A percentile compares a stretch with the other conserved stretches of the same genome.
phyloP scores from a whole-genome alignment of 2,797 vertebrate species.

The Spondyliosoma cantharus region DNA sequence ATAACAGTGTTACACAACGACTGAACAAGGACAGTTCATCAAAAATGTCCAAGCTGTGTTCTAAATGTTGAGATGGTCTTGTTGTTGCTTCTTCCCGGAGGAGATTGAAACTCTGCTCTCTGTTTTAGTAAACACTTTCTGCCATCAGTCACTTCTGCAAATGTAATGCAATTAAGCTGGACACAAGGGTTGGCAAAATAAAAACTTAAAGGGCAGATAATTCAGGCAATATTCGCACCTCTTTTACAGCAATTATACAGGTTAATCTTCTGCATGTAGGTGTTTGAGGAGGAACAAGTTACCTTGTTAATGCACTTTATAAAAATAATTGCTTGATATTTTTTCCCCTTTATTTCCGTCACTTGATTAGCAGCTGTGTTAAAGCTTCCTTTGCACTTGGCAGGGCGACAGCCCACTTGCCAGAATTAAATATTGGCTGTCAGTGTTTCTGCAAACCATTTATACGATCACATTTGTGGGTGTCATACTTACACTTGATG shows the following conservation, averaged over 20 bases:
- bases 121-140: not conserved
- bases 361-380: not conserved
- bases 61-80: conserved; percentile 14
- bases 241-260: not conserved
- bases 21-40: conserved; percentile 25
- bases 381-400: not conserved
- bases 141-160: conserved; percentile 16
- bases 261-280: not conserved
- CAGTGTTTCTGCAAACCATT: no score
- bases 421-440: no score
- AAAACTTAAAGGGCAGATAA: not conserved
- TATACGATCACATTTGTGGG: no score
- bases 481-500: no score
- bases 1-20: conserved; percentile 17
- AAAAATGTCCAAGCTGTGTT: conserved; percentile 9
- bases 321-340: not conserved
- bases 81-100: not conserved
- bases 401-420: not conserved
- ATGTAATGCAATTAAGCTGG: conserved; percentile 25
- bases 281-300: conserved; percentile 4
- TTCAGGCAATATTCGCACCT: not conserved
- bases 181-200: not conserved
- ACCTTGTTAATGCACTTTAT: not conserved
- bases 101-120: not conserved
- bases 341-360: not conserved